Base-by-base conservation (phyloP, 2,113 vertebrate genomes). In the Bungarus multicinctus region DNA sequence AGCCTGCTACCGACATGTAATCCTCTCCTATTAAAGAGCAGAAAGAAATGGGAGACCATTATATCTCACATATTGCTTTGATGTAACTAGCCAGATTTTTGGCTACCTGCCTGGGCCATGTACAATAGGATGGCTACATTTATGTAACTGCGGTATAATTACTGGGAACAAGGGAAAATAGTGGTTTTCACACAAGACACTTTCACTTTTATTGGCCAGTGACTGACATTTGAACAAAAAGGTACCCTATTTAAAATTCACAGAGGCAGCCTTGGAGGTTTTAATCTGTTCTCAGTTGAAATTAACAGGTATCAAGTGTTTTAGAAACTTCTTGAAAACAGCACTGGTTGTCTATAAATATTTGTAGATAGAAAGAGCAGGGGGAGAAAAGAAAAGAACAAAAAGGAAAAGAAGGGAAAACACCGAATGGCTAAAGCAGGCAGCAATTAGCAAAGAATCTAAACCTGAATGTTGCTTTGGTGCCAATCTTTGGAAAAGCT, bases 401-500 rank as follows among this genome's bases (percentile, higher is more conserved):
- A 20, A 81, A 74, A 81, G 14, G n/a, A 39, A 81, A 81, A 81
- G 34, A 7, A 81, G 23, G 3, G 52, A 34, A 34, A 88, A 55
- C 43, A 95, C 93, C 81, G 93, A 95, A 94, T 45, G 92, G 92
- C 93, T 96, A 91, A 58, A 96, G 92, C 93, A 97, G 96, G 96
- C 96, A 94, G 93, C 94, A 97, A 97, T 97, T 97, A 97, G 94
- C 74, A 92, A 94, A 90, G 34, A 96, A 96, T 95, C 92, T 97
- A 95, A 97, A 97, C 96, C 96, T 93, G 95, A 94, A 39, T 91
- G 95, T 89, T 96, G 92, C 93, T 97, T 97, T 97, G 95, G 93
- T 95, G 87, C 93, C 94, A 94, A 93, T 90, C 95, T 94, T 97
- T 97, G 96, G 94, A 96, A 90, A 92, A 89, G 52, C 34, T 94